These are phyloP conservation scores for Sinocyclocheilus anophthalmus DNA, from an alignment of 2,113 vertebrate species.

Conservation along the genomic window DNA sequence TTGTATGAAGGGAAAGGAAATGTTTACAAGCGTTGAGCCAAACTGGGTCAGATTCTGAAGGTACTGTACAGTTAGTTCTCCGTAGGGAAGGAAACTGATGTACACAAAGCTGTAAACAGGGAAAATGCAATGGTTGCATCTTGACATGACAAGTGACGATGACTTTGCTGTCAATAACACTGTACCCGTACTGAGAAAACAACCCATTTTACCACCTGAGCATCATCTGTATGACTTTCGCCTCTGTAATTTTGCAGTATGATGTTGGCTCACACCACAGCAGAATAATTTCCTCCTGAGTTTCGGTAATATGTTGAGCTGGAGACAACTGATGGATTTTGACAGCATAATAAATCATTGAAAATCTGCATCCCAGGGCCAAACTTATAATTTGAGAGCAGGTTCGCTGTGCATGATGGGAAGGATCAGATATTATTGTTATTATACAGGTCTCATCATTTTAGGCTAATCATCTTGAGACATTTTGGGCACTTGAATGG, in stretches of 20 bases:
- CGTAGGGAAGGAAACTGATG: neutral
- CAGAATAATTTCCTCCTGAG: neutral
- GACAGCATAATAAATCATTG: conserved; percentile 8
- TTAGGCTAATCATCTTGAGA: conserved; percentile 18
- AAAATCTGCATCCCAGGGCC: neutral
- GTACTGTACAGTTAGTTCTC: neutral
- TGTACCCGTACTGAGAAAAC: neutral
- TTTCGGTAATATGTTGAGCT: neutral
- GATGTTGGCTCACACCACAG: neutral
- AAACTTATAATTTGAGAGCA: neutral
- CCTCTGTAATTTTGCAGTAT: neutral
- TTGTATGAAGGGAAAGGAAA: neutral
- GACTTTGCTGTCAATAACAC: neutral
- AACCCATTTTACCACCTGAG: neutral
- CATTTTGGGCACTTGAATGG: neutral
- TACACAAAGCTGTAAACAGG: neutral
- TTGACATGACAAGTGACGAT: neutral
- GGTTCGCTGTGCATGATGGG: neutral
- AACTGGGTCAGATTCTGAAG: conserved; percentile 3
- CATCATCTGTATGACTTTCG: neutral
- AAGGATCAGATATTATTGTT: neutral
- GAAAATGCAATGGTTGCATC: neutral
- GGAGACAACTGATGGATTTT: conserved; percentile 5
- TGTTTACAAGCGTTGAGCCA: neutral
- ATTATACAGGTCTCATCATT: neutral